These are phyloP conservation scores for Panorpa germanica DNA, from an alignment of 2,888 invertebrate genomes.

Conservation along the genomic window DNA sequence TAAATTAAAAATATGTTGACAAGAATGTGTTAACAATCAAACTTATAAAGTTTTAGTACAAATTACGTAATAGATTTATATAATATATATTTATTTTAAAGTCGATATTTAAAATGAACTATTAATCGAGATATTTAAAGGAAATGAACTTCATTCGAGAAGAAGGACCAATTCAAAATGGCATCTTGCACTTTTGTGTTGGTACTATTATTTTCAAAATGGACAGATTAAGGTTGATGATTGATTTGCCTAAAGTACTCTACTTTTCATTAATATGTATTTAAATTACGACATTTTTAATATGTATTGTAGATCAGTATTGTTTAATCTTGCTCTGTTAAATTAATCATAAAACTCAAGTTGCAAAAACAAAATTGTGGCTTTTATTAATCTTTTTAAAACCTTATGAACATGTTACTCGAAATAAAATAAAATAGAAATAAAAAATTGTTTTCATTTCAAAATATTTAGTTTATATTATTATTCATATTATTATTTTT, in stretches of 20 bases:
- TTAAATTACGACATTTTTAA: neutral
- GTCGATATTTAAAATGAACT: neutral
- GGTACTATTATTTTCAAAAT: too few species aligned
- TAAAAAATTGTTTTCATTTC: conserved; percentile 9
- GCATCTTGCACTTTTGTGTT: too few species aligned
- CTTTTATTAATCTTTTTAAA: too few species aligned
- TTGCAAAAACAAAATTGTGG: too few species aligned
- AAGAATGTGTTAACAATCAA: conserved; percentile 3
- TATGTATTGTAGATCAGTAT: neutral
- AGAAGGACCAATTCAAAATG: too few species aligned
- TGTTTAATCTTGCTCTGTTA: neutral
- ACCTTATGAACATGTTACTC: too few species aligned
- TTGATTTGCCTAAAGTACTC: conserved; percentile 1
- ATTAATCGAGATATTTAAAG: too few species aligned
- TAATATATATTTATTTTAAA: neutral
- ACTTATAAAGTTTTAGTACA: conserved; percentile 2
- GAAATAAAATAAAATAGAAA: too few species aligned
- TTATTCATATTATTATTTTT: conserved; percentile 5
- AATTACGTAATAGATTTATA: conserved; percentile 1
- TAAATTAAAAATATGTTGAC: too few species aligned
- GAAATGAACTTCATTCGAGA: too few species aligned
- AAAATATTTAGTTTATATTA: conserved; percentile 6
- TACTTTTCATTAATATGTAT: neutral
- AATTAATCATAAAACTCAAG: too few species aligned
- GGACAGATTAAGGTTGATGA: too few species aligned